Conservation (phyloP, 2,113 vertebrate species). For the Ivindomyrus marchei region DNA sequence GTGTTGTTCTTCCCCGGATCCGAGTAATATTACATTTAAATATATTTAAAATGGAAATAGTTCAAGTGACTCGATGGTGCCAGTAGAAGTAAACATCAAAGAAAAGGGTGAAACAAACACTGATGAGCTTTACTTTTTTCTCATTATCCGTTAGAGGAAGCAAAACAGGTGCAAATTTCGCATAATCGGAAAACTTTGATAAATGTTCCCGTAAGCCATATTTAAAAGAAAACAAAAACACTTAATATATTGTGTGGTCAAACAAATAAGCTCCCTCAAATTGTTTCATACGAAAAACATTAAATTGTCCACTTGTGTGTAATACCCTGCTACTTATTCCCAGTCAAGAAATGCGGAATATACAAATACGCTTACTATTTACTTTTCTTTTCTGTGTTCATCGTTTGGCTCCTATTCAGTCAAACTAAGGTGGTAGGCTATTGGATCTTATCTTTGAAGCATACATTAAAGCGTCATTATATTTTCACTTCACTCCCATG, state of each 20-base stretch:
- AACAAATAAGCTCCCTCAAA: not conserved
- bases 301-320: not conserved
- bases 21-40: not conserved
- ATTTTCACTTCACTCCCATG: not conserved
- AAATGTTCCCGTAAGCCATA: not conserved
- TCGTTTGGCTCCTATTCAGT: not conserved
- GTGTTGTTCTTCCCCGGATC: not conserved
- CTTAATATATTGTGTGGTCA: not conserved
- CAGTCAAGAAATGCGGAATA: not conserved
- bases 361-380: not conserved
- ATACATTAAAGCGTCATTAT: not conserved
- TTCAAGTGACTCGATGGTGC: not conserved
- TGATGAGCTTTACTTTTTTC: not conserved
- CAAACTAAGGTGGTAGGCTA: not conserved
- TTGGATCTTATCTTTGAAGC: not conserved
- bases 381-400: not conserved
- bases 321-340: not conserved
- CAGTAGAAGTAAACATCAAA: not conserved
- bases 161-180: not conserved
- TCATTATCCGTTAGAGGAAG: not conserved
- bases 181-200: not conserved
- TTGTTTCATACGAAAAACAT: not conserved
- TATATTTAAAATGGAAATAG: not conserved
- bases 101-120: not conserved
- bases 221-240: not conserved